Evolutionary conservation across 2,113 vertebrate genomes (phyloP).

Genomic region (Panthera leo): DNA sequence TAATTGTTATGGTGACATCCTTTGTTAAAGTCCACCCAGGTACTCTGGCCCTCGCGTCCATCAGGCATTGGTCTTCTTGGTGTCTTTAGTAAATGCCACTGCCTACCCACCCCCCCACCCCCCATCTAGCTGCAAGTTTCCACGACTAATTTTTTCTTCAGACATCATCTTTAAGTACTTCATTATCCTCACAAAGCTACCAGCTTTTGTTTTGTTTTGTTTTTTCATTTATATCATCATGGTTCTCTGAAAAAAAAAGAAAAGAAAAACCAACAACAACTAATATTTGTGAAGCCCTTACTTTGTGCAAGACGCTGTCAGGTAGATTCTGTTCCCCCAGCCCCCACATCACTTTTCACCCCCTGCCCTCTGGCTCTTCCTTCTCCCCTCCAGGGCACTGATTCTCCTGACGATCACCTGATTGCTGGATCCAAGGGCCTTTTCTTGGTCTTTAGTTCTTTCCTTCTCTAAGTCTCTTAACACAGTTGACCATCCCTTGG

Average conservation of each 20-base stretch:
- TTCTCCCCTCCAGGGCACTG: too few relatives aligned
- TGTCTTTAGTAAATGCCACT: background rate
- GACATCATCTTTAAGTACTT: background rate
- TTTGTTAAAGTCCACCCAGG: background rate
- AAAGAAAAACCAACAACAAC: too few relatives aligned
- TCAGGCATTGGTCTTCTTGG: accelerated
- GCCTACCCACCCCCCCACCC: background rate
- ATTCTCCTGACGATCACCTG: background rate
- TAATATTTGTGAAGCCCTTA: background rate
- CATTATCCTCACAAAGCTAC: background rate
- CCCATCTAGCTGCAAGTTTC: background rate
- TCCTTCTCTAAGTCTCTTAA: background rate
- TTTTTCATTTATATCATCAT: background rate
- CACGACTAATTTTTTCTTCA: background rate
- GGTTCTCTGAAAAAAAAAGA: background rate
- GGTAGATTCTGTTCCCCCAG: accelerated
- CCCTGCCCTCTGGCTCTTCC: accelerated
- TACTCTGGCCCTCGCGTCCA: background rate
- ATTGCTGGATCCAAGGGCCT: background rate
- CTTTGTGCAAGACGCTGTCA: accelerated
- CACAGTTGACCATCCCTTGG: background rate
- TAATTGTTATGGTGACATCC: accelerated
- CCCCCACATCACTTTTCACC: background rate
- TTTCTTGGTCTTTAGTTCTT: background rate
- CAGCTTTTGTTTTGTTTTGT: background rate